A percentile compares a stretch with the other conserved stretches of the same genome.
These are phyloP conservation scores for Porites lutea DNA, from an alignment of 64 coral and sea anemone genomes.

Conservation along the genomic window DNA sequence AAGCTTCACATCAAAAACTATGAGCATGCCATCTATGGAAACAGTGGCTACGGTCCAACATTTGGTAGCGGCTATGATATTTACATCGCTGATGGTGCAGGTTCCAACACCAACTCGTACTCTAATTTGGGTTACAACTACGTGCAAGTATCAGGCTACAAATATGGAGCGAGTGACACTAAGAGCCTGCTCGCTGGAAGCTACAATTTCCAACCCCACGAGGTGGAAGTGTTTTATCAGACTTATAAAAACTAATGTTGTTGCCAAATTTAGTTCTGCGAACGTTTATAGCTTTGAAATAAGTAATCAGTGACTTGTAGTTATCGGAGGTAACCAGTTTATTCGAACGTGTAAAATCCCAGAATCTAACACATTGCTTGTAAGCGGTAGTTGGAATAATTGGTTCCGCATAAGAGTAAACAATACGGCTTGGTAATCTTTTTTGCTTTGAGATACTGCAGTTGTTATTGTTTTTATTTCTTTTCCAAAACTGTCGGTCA, in stretches of 20 bases:
- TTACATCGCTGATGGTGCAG: constrained; percentile 45
- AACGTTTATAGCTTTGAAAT: not conserved
- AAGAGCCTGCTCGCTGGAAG: constrained; percentile 22
- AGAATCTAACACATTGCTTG: no score
- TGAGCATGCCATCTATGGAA: constrained; percentile 54
- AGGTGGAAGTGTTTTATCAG: constrained; percentile 71
- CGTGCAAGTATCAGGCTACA: constrained; percentile 25
- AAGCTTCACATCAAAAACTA: constrained; percentile 12
- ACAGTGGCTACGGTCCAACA: constrained; percentile 56
- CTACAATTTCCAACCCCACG: constrained; percentile 60
- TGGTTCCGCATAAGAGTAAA: no score
- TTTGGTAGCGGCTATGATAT: constrained; percentile 63
- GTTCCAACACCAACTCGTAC: constrained; percentile 49
- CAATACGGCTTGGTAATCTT: no score
- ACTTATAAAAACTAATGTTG: not conserved
- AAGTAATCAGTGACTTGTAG: not conserved
- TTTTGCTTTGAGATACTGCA: no score
- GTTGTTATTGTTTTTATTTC: no score
- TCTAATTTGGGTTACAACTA: constrained; percentile 23
- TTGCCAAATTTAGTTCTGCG: not conserved
- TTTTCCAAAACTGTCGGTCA: no score
- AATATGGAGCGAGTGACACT: not conserved
- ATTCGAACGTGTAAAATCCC: no score
- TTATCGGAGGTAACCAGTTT: not conserved
- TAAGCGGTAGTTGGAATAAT: no score